phyloP scores from a whole-genome alignment of 2,797 vertebrate genomes.

The Mormyrus proboscirostris region DNA sequence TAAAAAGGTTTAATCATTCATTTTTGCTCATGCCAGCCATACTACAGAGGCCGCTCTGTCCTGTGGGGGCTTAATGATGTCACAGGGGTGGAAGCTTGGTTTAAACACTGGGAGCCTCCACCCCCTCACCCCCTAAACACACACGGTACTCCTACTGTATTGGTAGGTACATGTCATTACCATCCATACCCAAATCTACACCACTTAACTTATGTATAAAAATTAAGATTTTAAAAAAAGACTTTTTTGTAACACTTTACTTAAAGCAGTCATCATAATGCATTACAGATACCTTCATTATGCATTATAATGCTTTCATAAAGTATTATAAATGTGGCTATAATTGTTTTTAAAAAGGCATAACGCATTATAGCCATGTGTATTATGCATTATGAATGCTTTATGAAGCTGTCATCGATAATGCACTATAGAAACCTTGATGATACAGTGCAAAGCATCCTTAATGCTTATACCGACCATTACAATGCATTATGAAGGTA shows the following conservation, averaged over 20 bases:
- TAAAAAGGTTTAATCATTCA: background rate
- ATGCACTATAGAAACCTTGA: background rate
- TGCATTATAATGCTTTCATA: background rate
- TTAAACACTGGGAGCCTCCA: background rate
- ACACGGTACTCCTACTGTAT: background rate
- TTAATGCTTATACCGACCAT: background rate
- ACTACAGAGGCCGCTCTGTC: background rate
- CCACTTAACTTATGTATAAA: background rate
- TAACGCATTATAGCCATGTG: background rate
- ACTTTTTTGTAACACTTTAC: no score
- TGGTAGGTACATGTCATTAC: background rate
- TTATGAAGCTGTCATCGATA: background rate
- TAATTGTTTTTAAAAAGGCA: background rate
- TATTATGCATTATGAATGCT: background rate
- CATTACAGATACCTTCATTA: background rate
- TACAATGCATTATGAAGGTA: background rate
- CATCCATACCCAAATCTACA: background rate
- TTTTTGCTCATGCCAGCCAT: background rate
- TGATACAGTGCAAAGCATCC: background rate
- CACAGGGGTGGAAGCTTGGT: background rate
- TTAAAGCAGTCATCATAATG: background rate
- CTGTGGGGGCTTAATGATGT: background rate
- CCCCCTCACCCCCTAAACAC: background rate
- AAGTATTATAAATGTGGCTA: background rate
- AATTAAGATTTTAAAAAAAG: background rate